These are phyloP conservation scores for Leptopilina syphax DNA, from an alignment of 2,888 invertebrate genomes.

Conservation along the genomic window DNA sequence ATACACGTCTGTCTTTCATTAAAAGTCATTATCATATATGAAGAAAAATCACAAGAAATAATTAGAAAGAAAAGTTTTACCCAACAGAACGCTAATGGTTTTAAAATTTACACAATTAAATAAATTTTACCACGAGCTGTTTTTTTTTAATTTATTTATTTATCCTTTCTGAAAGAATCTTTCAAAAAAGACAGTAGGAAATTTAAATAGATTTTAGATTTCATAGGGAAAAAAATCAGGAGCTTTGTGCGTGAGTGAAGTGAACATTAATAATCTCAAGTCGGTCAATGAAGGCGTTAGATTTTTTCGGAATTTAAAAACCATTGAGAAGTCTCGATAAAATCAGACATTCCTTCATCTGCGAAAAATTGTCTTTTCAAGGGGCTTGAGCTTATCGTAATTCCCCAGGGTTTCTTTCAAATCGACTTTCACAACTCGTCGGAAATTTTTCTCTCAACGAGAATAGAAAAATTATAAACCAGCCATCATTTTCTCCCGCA, in stretches of 20 bases:
- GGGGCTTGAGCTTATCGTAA: slow-evolving; percentile 10
- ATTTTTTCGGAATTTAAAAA: slow-evolving; percentile 18
- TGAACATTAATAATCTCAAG: slow-evolving; percentile 7
- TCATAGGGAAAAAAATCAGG: background rate
- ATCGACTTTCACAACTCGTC: slow-evolving; percentile 13
- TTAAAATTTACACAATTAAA: too few relatives aligned
- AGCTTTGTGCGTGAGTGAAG: background rate
- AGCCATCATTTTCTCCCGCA: background rate
- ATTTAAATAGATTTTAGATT: background rate
- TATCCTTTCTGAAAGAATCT: background rate
- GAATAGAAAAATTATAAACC: background rate
- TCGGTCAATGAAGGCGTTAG: slow-evolving; percentile 26
- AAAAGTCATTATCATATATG: background rate
- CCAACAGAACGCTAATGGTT: too few relatives aligned
- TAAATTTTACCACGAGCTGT: too few relatives aligned
- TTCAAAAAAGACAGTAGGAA: too few relatives aligned
- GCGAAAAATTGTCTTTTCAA: slow-evolving; percentile 12
- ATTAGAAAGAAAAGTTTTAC: too few relatives aligned
- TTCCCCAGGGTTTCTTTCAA: slow-evolving; percentile 10
- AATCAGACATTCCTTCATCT: slow-evolving; percentile 15
- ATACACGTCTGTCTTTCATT: slow-evolving; percentile 2
- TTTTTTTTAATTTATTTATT: background rate
- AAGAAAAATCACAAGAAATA: background rate
- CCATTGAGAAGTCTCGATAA: slow-evolving; percentile 14
- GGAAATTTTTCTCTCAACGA: background rate